Base-by-base conservation (phyloP, 1,140 invertebrate genomes). In the Antheraea mylitta region DNA sequence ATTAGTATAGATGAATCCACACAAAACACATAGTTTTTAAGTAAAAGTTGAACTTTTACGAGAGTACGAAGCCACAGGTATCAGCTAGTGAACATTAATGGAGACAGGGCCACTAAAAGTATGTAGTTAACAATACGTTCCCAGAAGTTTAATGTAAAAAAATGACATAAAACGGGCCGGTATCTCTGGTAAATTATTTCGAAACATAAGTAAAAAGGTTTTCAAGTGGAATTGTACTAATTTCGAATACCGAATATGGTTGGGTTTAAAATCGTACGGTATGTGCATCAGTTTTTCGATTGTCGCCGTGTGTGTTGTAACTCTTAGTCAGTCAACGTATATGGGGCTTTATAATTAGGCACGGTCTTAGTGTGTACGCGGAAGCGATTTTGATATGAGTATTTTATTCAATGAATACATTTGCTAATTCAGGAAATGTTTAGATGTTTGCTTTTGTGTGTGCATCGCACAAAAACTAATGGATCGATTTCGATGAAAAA, bases 281-380 rank as follows among this genome's bases (percentile, higher is more conserved):
- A 53, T 53, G 45, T 53, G 45, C 45, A 53, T 53, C 45, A n/a
- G 45, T 53, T 53, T 53, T 53, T 16, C 16, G 45, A 53, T 53
- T 53, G 45, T 53, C 45, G 45, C 16, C 45, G 45, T 53, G 60
- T 22, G 60, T 61, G 19, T 61, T 36, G 18, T 16, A 36, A 7
- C 60, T 61, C 60, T 61, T 61, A 61, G 60, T 61, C 60, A 61
- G 60, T 7, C 19, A 61, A 7, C 60, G 19, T 53, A 53, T 53
- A 53, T 36, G 60, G 60, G 19, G 18, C 60, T 61, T 61, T 61
- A 61, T 61, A 61, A 61, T 61, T 61, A 61, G 60, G 60, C 10
- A 61, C 19, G 19, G 19, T 53, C 6, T 22, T 6, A 11, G 60
- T 61, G 18, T 36, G 22, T 36, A 61, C 19, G 60, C 19, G 60